Evolutionary conservation across 2,888 invertebrate species (phyloP), one percentile per base, ranked within the genome.

Genomic region (Marronus borbonicus): DNA sequence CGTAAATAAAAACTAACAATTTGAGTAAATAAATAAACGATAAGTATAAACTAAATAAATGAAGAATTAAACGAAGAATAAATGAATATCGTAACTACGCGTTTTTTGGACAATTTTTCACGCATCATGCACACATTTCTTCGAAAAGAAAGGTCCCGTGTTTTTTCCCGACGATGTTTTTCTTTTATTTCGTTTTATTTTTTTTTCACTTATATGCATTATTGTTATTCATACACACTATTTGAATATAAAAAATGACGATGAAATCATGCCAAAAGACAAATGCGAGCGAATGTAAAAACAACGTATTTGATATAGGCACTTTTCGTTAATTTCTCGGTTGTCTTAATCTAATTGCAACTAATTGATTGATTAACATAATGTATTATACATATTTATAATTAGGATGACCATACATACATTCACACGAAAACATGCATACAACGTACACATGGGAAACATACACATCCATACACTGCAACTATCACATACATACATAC

Each of bases 31-130:
- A 74, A 70, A 49, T 70, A 70, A 58, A 17, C 24, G 8, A 65
- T 44, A 44, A n/a, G 20, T 65, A 39, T 28, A 68, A 68, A 68
- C 20, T 28, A 68, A 68, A 68, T 28, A 62, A 62, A 28, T 31
- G 12, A 62, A 74, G 60, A 74, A 70, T 20, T 70, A 70, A 58
- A 58, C 14, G 50, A 68, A 50, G 20, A 68, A 14, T 60, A 68
- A 68, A 68, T 68, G 17, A 65, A 65, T 65, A 65, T 36, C 55
- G 70, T 31, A 55, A 65, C 4, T 12, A 44, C 72, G 72, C 72
- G 72, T 74, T 60, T 74, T 74, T 74, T 70, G 60, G 72, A 74
- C 60, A 44, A 74, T 60, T 74, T 60, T 74, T 74, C 72, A 74
- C 72, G 72, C 72, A 74, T 62, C 49, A 49, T 49, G 72, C 72